A percentile compares a stretch with the other conserved stretches of the same genome.
Evolutionary conservation across 1,140 invertebrate species (phyloP).

Genomic region (Oryctes rhinoceros): DNA sequence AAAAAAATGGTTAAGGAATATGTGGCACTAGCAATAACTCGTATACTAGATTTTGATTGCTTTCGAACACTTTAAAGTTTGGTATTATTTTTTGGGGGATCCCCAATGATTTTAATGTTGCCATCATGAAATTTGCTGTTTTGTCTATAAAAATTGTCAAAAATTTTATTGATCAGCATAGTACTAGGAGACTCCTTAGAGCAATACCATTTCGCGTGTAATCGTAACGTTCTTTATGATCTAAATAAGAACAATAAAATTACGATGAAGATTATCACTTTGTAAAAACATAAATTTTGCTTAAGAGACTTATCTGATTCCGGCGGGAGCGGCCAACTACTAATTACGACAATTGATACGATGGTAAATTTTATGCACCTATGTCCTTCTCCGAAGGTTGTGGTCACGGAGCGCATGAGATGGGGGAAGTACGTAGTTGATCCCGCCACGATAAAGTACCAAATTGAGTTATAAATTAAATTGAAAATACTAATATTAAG

Average conservation of each 20-base stretch:
- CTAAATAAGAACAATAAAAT: neutral
- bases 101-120: too few relatives aligned
- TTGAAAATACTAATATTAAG: conserved; percentile 37
- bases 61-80: too few relatives aligned
- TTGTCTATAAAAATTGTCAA: too few relatives aligned
- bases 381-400: conserved; percentile 25
- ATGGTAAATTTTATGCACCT: conserved; percentile 23
- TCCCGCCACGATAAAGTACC: neutral
- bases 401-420: neutral
- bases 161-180: too few relatives aligned
- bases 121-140: too few relatives aligned
- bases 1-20: too few relatives aligned
- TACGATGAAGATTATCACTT: neutral
- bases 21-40: too few relatives aligned
- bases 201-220: too few relatives aligned
- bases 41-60: too few relatives aligned
- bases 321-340: neutral
- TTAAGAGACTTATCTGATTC: conserved; percentile 32
- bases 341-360: conserved; percentile 36
- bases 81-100: too few relatives aligned
- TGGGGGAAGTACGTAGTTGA: neutral
- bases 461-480: conserved; percentile 42
- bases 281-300: conserved; percentile 21
- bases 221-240: neutral
- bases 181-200: too few relatives aligned